phyloP scores from a whole-genome alignment of 2,888 invertebrate species.

The Celastrina argiolus region DNA sequence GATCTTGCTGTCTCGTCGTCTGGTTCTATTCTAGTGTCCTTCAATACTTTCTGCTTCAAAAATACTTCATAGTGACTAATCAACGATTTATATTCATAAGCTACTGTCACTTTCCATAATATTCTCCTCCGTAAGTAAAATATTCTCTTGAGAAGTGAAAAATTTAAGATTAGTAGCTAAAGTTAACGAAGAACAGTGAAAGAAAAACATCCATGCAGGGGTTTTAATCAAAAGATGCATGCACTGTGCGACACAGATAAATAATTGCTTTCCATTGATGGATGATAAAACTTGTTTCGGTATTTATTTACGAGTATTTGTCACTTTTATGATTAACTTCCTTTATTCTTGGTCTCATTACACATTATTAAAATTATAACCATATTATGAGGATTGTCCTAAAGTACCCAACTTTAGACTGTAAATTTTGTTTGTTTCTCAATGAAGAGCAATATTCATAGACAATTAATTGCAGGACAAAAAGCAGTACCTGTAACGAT shows the following conservation, averaged over 20 bases:
- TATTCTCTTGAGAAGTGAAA: conserved; percentile 19
- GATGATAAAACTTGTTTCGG: not conserved
- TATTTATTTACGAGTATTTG: too few species aligned
- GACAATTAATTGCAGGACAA: conserved; percentile 19
- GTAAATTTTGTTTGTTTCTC: not conserved
- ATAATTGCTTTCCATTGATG: conserved; percentile 17
- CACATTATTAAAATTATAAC: not conserved
- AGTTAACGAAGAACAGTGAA: conserved; percentile 6
- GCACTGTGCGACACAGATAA: not conserved
- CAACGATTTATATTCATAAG: not conserved
- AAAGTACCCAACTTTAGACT: not conserved
- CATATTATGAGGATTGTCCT: not conserved
- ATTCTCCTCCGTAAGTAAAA: not conserved
- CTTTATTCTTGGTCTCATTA: too few species aligned
- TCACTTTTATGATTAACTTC: too few species aligned
- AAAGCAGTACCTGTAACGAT: conserved; percentile 24
- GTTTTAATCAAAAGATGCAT: not conserved
- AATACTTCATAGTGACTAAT: conserved; percentile 1
- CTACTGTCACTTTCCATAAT: not conserved
- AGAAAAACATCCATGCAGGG: conserved; percentile 11
- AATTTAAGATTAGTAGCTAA: conserved; percentile 10
- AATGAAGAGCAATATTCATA: conserved; percentile 14
- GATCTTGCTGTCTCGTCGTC: not conserved
- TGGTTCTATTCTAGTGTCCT: not conserved
- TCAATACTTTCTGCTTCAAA: not conserved